Evolutionary conservation across 2,113 vertebrate genomes (phyloP).

Genomic region (Amblyornis subalaris): DNA sequence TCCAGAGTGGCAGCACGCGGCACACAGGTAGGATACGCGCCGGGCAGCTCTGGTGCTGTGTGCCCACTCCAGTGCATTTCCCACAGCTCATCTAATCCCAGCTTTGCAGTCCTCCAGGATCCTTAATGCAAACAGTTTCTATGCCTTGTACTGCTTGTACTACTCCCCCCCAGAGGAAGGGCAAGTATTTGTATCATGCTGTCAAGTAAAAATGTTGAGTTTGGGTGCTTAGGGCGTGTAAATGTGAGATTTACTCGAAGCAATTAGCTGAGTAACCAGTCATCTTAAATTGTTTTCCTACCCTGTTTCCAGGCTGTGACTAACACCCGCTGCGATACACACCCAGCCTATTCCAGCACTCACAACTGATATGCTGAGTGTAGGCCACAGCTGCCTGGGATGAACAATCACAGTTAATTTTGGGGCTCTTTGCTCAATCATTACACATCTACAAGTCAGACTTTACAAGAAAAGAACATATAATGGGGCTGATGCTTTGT

Average conservation of each 20-base stretch:
- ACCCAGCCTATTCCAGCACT: constrained; percentile 7
- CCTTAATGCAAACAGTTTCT: background rate
- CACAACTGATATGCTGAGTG: background rate
- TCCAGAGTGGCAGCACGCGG: background rate
- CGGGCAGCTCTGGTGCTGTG: rapidly evolving
- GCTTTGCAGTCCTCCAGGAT: background rate
- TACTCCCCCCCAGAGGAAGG: background rate
- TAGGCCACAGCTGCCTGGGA: background rate
- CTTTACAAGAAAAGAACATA: background rate
- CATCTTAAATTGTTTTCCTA: constrained; percentile 1
- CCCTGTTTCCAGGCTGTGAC: constrained; percentile 10
- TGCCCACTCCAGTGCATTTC: background rate
- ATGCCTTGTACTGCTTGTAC: background rate
- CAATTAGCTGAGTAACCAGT: constrained; percentile 49
- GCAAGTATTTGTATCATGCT: background rate
- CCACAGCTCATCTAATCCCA: background rate
- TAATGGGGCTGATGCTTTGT: background rate
- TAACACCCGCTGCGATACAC: constrained; percentile 5
- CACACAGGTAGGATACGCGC: background rate
- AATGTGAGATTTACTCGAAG: background rate
- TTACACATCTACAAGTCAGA: background rate
- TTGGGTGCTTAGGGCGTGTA: background rate
- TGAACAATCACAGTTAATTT: background rate
- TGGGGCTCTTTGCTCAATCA: background rate
- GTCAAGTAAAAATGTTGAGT: background rate